Conservation (phyloP, 35 echinoderm and acorn worm species). For the Ptychodera flava region DNA sequence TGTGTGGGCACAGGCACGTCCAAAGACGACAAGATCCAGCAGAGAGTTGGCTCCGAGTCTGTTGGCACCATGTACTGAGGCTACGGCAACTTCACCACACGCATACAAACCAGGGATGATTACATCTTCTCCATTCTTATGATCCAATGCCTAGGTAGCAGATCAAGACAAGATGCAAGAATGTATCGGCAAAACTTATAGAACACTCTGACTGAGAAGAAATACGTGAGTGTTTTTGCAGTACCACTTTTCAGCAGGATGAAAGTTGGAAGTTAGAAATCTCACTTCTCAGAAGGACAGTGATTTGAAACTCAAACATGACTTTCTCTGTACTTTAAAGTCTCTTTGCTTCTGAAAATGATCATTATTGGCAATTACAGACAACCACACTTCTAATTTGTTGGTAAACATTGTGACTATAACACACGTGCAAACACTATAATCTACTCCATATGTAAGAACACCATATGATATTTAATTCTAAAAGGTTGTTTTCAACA, state of each 20-base stretch:
- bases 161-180: too few species aligned
- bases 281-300: neutral
- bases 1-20: conserved; percentile 87
- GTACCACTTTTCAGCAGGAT: neutral
- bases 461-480: too few species aligned
- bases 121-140: conserved; percentile 67
- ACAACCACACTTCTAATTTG: too few species aligned
- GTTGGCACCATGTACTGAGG: conserved; percentile 97
- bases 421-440: too few species aligned
- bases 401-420: too few species aligned
- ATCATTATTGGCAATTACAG: too few species aligned
- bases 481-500: neutral
- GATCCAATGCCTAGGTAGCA: conserved; percentile 63
- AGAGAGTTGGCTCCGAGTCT: conserved; percentile 90
- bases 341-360: too few species aligned
- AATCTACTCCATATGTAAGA: too few species aligned
- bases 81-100: conserved; percentile 86
- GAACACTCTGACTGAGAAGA: neutral
- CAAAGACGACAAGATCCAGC: conserved; percentile 93
- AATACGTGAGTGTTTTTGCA: neutral
- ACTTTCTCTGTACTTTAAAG: too few species aligned
- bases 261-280: neutral
- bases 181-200: neutral
- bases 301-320: too few species aligned
- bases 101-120: conserved; percentile 74